Evolutionary conservation across 2,797 vertebrate genomes (phyloP), one percentile per base, ranked within the genome.

Genomic region (Protosalanx chinensis): DNA sequence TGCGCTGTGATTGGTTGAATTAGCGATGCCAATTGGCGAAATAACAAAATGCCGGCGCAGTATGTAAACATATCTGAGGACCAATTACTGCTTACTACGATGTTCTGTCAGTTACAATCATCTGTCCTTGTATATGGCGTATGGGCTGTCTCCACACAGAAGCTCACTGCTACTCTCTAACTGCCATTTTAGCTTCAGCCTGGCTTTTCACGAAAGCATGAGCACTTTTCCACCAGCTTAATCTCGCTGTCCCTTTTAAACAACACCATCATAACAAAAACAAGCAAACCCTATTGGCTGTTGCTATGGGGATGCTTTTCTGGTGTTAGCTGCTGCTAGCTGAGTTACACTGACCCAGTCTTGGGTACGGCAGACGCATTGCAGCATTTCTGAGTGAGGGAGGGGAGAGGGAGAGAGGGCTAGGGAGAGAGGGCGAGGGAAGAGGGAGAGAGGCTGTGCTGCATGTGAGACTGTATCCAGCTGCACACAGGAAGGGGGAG

Each of bases 311-410:
- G 86, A 93, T 59, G 57, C 71, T 72, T 81, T 83, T 81, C 79
- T 70, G 73, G 78, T 72, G 78, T 46, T 46, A 46, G 80, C 76
- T 79, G 81, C 82, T 73, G 81, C 80, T 83, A 85, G 86, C 81
- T 64, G 80, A 84, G 91, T 91, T 90, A 90, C 88, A 92, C 91
- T 93, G 92, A 93, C 92, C 92, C 91, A 91, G 87, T 89, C 87
- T 87, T 84, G 78, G 84, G 79, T 76, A 80, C 87, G 85, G 81
- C 87, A 92, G 92, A 93, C 93, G 93, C 93, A 94, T 93, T 94
- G 93, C 93, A 94, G 91, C 93, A 93, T 92, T 93, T 94, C 91
- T 91, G 82, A 53, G 63, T 68, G 84, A 85, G 88, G 84, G 85
- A 75, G 69, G 71, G 64, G 80, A 51, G 71, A 60, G 68, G 30